Evolutionary conservation across 2,797 vertebrate genomes (phyloP), one percentile per base, ranked within the genome.

Genomic region (Tangara arthus): DNA sequence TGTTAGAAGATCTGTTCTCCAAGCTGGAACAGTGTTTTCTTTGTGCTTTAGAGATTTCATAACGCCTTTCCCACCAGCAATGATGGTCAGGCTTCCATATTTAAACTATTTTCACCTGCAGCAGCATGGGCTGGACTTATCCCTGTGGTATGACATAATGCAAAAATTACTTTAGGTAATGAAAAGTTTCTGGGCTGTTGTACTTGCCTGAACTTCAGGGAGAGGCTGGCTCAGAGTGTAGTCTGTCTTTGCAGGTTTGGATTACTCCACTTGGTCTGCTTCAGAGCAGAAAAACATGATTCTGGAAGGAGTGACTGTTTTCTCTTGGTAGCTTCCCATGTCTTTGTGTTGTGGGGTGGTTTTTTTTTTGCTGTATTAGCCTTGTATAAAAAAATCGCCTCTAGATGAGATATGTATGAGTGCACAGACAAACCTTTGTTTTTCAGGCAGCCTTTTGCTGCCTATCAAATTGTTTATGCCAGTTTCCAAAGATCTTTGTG

Each of bases 241-340:
- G 27, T 26, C 4, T 64, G 41, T 60, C 12, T 42, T 18, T 46
- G 24, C 8, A 4, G 14, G 11, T 55, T 63, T 77, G 42, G 11
- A 8, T 83, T 44, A 32, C 8, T 79, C 6, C 1, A 23, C 12
- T 72, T 0, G 0, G 0, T 68, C 13, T 3, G 1, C 3, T 32
- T 89, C 21, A 18, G 26, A 57, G 27, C 24, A 63, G 9, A 20
- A 66, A 2, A n/a, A 27, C 2, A 5, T 5, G 4, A 47, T 60
- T 78, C 28, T 75, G 18, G 8, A 63, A 73, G 16, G 7, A 44
- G 2, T 61, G 34, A 24, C 57, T 69, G 3, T 23, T 88, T 47
- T 55, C 4, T 63, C 20, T 12, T 64, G 28, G 3, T 68, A 42
- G 6, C 30, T 79, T 61, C 2, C 35, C 4, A 6, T 11, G 24